Conservation (phyloP, 2,888 invertebrate genomes). For the Cryptocephalus moraei region DNA sequence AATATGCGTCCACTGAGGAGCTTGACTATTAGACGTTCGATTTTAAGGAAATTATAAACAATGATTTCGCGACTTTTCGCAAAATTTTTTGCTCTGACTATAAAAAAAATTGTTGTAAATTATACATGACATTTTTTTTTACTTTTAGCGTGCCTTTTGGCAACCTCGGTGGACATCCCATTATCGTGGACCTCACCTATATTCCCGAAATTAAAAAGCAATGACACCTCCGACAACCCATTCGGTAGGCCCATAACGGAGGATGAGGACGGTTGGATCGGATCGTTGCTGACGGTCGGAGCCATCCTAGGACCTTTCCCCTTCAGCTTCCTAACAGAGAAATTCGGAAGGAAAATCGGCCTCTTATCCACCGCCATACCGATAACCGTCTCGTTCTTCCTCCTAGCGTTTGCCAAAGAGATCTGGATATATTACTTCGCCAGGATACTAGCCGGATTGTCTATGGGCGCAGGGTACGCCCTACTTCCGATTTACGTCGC, state of each 20-base stretch:
- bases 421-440: conserved; percentile 26
- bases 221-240: conserved; percentile 23
- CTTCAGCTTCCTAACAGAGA: conserved; percentile 44
- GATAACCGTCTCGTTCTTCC: conserved; percentile 10
- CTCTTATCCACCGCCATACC: conserved; percentile 40
- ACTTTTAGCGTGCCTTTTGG: conserved; percentile 4
- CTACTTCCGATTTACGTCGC: conserved; percentile 75
- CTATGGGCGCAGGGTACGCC: conserved; percentile 60
- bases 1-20: too few species aligned
- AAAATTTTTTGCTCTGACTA: too few species aligned
- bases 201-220: conserved; percentile 15
- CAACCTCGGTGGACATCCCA: conserved; percentile 13
- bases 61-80: too few species aligned
- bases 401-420: conserved; percentile 9
- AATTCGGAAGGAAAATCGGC: conserved; percentile 54
- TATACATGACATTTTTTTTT: too few species aligned
- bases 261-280: conserved; percentile 41
- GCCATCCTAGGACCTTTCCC: conserved; percentile 51
- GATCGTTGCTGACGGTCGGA: conserved; percentile 37
- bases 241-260: conserved; percentile 23
- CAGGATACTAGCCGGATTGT: conserved; percentile 47
- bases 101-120: too few species aligned
- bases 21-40: too few species aligned
- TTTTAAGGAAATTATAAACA: too few species aligned
- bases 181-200: conserved; percentile 18